Evolutionary conservation across 1,140 invertebrate species (phyloP), one percentile per base, ranked within the genome.

Genomic region (Aplysia californica): DNA sequence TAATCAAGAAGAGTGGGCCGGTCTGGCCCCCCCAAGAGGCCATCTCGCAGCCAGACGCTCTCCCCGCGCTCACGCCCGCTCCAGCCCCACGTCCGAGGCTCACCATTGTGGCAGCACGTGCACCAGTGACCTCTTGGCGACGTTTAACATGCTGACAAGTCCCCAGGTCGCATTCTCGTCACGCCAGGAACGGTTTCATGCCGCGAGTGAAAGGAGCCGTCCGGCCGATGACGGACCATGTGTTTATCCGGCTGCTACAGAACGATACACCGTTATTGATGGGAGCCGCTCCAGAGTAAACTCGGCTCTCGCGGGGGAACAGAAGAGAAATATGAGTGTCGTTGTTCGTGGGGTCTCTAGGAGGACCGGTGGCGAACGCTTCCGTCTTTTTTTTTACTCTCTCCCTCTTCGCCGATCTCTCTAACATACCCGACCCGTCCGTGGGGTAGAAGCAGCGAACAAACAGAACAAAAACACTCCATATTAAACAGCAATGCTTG

Each of bases 131-230:
- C 68, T 58, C 31, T 33, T 55, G 29, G 68, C 68, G 41, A n/a
- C 68, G 50, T 71, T 55, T 71, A 56, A 71, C 68, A 50, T 71
- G 68, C 68, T 1, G 68, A 36, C 36, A 71, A 71, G 50, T 29
- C 68, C 50, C 26, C n/a, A 71, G 68, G 68, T 56, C 50, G 68
- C 68, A 71, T 55, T 58, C 68, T n/a, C 15, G 44, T 18, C 68
- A 71, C 68, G 68, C 36, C 29, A 71, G 10, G 58, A 36, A 41
- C 18, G 23, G 31, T 18, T 29, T 58, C 68, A 71, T 71, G 3
- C 44, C 26, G 44, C 15, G 15, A 44, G 68, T 71, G 68, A 71
- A 71, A 71, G 58, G 68, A 58, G 31, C 68, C 21, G 44, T 21
- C 29, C 44, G 36, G 58, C 18, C 29, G 68, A 41, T 29, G 23